Conservation (phyloP, 2,888 invertebrate species). For the Epirrhoe tristata region DNA sequence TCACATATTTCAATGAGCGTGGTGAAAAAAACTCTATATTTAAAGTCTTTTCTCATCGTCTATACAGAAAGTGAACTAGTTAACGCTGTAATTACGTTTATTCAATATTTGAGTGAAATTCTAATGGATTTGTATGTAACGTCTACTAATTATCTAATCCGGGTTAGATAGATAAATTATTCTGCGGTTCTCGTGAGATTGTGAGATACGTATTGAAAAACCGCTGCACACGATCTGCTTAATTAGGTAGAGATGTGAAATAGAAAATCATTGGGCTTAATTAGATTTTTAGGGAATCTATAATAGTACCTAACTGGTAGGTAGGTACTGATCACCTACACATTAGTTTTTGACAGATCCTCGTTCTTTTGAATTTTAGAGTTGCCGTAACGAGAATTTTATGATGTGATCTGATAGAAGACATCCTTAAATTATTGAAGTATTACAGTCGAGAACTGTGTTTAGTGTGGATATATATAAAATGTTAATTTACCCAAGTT, state of each 20-base stretch:
- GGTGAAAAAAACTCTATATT: not conserved
- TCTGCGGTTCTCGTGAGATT: slow-evolving; percentile 68
- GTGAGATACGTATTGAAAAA: slow-evolving; percentile 70
- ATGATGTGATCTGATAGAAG: no score
- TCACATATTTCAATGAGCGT: no score
- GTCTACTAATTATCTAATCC: slow-evolving; percentile 35
- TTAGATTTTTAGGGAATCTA: not conserved
- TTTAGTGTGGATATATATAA: no score
- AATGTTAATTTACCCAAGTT: no score
- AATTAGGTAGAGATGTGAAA: not conserved
- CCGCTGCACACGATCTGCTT: slow-evolving; percentile 21
- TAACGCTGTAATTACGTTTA: slow-evolving; percentile 69
- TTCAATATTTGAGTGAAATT: slow-evolving; percentile 75
- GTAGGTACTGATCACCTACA: no score
- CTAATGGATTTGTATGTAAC: slow-evolving; percentile 55
- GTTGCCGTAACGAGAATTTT: no score
- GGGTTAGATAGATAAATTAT: slow-evolving; percentile 16
- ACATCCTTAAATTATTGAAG: no score
- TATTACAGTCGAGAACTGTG: no score
- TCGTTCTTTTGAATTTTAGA: no score
- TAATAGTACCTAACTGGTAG: not conserved
- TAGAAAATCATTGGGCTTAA: not conserved
- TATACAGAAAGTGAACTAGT: slow-evolving; percentile 46
- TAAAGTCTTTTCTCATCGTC: slow-evolving; percentile 14
- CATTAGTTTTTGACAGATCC: not conserved